A percentile compares a stretch with the other conserved stretches of the same genome.
These are phyloP conservation scores for Mythimna loreyi DNA, from an alignment of 2,888 invertebrate genomes.

Conservation along the genomic window DNA sequence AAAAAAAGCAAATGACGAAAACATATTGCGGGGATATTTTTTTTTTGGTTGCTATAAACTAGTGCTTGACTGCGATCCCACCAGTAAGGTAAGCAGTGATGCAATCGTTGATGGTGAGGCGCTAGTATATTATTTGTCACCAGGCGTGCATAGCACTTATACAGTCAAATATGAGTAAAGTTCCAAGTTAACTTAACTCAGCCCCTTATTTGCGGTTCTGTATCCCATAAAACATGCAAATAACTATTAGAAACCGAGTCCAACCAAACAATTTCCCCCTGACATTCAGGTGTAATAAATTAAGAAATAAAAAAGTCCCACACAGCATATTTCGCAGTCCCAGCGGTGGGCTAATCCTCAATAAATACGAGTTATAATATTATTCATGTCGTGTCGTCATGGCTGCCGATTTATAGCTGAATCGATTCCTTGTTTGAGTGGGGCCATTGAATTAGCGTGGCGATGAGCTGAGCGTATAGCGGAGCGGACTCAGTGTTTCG, in stretches of 20 bases:
- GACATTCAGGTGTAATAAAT: slow-evolving; percentile 63
- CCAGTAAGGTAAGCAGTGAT: too few relatives aligned
- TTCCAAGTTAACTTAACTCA: not conserved
- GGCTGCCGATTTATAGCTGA: slow-evolving; percentile 82
- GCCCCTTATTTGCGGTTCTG: not conserved
- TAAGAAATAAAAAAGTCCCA: slow-evolving; percentile 65
- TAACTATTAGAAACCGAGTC: slow-evolving; percentile 35
- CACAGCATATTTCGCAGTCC: slow-evolving; percentile 59
- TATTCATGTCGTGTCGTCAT: slow-evolving; percentile 84
- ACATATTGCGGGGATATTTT: too few relatives aligned
- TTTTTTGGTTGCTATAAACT: too few relatives aligned
- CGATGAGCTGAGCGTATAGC: slow-evolving; percentile 6
- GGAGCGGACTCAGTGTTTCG: too few relatives aligned
- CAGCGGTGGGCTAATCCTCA: slow-evolving; percentile 76
- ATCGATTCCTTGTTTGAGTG: slow-evolving; percentile 80
- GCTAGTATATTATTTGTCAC: too few relatives aligned
- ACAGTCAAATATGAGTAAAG: not conserved
- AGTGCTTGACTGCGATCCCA: too few relatives aligned
- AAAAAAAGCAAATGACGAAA: too few relatives aligned
- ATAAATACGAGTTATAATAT: slow-evolving; percentile 84
- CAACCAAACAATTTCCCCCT: slow-evolving; percentile 26
- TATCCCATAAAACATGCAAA: slow-evolving; percentile 37
- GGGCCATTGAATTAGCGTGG: slow-evolving; percentile 68
- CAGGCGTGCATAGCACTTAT: too few relatives aligned
- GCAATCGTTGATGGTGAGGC: too few relatives aligned